These are phyloP conservation scores for Adela reaumurella DNA, from an alignment of 2,888 invertebrate genomes.

Conservation along the genomic window DNA sequence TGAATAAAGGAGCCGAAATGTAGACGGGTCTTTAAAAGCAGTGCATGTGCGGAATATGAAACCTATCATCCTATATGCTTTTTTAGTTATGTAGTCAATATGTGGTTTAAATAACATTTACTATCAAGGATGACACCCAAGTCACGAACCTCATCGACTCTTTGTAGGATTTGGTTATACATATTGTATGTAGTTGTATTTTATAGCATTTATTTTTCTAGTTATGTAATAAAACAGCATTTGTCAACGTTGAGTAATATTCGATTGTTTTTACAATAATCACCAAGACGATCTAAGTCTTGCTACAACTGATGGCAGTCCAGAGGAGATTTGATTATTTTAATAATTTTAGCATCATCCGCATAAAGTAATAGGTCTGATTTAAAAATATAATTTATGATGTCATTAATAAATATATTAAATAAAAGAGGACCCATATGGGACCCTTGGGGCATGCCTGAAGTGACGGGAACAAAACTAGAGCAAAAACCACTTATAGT, in stretches of 20 bases:
- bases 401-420: constrained; percentile 9
- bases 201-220: background rate
- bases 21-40: no score
- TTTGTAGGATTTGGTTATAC: background rate
- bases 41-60: no score
- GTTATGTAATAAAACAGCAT: background rate
- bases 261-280: background rate
- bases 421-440: constrained; percentile 9
- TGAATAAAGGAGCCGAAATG: no score
- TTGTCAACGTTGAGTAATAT: background rate
- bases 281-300: background rate
- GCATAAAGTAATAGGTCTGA: constrained; percentile 7
- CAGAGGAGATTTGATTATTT: background rate
- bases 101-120: background rate
- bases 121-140: background rate
- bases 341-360: constrained; percentile 10
- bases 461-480: background rate
- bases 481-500: constrained; percentile 1
- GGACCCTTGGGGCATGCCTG: constrained; percentile 7
- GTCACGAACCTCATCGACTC: background rate
- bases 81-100: background rate
- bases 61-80: no score
- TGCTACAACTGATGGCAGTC: background rate
- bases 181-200: background rate
- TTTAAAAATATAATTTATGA: constrained; percentile 5